Evolutionary conservation across 2,113 vertebrate genomes (phyloP), one percentile per base, ranked within the genome.

Genomic region (Alosa alosa): DNA sequence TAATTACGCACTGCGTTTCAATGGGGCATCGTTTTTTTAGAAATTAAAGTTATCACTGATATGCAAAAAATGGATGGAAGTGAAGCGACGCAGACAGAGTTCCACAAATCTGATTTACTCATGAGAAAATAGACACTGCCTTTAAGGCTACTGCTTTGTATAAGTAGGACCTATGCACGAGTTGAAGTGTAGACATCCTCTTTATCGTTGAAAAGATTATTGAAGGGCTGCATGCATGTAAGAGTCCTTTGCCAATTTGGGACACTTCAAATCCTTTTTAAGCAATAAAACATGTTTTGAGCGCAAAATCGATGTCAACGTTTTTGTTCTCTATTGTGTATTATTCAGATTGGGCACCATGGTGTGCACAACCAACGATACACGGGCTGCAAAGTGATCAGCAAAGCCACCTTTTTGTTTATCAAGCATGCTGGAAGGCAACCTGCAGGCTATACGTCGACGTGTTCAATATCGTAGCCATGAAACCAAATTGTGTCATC

Each of bases 21-120:
- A 89, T 88, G 88, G 83, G 87, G 89, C 86, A 86, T 89, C 89
- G 46, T 82, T 85, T 22, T 22, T 82, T 52, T 81, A 86, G 84
- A 85, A 84, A 86, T 41, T 83, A 86, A 84, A 60, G 64, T 83
- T 85, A 87, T 87, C 50, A 25, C 82, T 87, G 68, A 86, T 86
- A 83, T 88, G 87, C 87, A 87, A 87, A 88, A 88, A 89, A 81
- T 86, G 88, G 57, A 84, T 84, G 17, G 50, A 81, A 84, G 84
- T 86, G 75, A 36, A 45, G 78, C 78, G 84, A 82, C 82, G 81
- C 41, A 10, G 11, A 36, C 39, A 81, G 15, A 60, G 86, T 86
- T 90, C 84, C 45, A 78, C 86, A 68, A 55, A 78, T 31, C 46
- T 84, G 84, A 84, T 78, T 83, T 50, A 49, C 84, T 86, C 85